Base-by-base conservation (phyloP, 2,797 vertebrate species). In the Notoglanidium macrostoma region DNA sequence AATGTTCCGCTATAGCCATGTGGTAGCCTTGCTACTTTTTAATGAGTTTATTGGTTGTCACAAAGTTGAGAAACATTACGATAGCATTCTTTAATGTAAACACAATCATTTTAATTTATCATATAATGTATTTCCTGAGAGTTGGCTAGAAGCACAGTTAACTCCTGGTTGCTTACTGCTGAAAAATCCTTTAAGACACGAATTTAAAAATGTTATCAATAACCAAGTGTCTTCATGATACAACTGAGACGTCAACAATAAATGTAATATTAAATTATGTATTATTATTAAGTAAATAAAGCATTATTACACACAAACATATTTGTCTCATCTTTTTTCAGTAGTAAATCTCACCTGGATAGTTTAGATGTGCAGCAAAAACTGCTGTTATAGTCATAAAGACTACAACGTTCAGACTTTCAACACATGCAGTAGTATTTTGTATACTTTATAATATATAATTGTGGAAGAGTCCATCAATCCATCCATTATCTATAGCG, bases 371-470 rank as follows among this genome's bases (percentile, higher is more conserved):
- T 29, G 1, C 11, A 26, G 8, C 40, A 55, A 32, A 51, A 55
- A 55, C 40, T 35, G 32, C 29, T 79, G 54, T n/a, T 80, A 35
- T 61, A 80, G 63, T 81, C 78, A 63, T 15, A 44, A 40, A 80
- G 55, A 59, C 32, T 12, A 23, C 2, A 1, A 2, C 3, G 12
- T 21, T 3, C 21, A 40, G 26, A 80, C 55, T 5, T 9, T 57
- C 57, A 21, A 57, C 10, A 7, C 14, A 35, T 57, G 32, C 49
- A 29, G 2, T 26, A 40, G 32, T 3, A 32, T 61, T 61, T 2
- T 23, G 5, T 40, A 12, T 12, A 44, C 6, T 9, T 80, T 80
- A 80, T 7, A 14, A 12, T 17, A 61, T 61, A 3, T 1, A 80
- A 26, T 9, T 44, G 40, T 40, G 40, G 40, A 40, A 40, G 40